Conservation (phyloP, 53 echinoderm and acorn worm species). For the Stichopus horrens region DNA sequence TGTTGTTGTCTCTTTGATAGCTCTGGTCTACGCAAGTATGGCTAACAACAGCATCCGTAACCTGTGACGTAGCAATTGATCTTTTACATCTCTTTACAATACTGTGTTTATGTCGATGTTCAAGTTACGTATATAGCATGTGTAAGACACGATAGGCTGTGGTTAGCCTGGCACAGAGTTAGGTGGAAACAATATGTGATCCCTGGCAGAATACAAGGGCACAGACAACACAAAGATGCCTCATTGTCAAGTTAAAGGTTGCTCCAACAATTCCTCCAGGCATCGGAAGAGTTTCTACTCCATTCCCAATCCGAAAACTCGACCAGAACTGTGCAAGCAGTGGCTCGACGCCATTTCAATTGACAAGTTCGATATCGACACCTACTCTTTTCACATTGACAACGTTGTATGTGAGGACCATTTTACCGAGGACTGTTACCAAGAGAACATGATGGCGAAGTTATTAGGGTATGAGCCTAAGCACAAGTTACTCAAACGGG, state of each 20-base stretch:
- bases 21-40: not conserved
- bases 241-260: conserved; percentile 35
- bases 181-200: no score
- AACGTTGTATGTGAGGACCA: conserved; percentile 44
- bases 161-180: no score
- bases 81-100: not conserved
- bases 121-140: no score
- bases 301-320: conserved; percentile 37
- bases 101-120: no score
- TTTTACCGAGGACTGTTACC: conserved; percentile 26
- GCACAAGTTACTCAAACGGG: conserved; percentile 24
- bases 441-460: conserved; percentile 35
- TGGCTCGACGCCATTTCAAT: conserved; percentile 24
- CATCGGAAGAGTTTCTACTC: conserved; percentile 18
- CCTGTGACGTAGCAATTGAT: conserved; percentile 26
- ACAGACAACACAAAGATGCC: conserved; percentile 19
- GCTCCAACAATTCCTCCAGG: conserved; percentile 24
- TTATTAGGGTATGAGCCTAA: conserved; percentile 37
- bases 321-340: conserved; percentile 21
- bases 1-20: not conserved
- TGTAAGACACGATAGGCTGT: not conserved
- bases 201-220: no score
- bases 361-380: conserved; percentile 25
- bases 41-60: conserved; percentile 10
- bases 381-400: conserved; percentile 25